Evolutionary conservation across 1,140 invertebrate species (phyloP).

Genomic region (Drosophila pseudoobscura): DNA sequence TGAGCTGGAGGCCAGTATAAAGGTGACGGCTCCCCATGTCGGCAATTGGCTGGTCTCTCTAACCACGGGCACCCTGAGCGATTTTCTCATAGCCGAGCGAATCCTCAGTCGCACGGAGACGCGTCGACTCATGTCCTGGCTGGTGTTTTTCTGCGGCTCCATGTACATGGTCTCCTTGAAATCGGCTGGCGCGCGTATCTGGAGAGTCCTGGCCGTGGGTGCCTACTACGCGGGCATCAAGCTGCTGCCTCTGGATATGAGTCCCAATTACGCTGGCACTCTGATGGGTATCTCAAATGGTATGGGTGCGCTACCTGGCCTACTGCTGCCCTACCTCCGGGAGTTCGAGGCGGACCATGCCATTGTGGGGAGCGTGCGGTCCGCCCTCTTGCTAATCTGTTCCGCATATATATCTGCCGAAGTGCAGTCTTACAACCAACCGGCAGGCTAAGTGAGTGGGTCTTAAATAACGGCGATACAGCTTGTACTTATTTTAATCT

Average conservation of each 20-base stretch:
- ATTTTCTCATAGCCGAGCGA: slow-evolving; percentile 46
- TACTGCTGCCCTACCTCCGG: slow-evolving; percentile 50
- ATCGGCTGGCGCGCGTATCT: slow-evolving; percentile 1
- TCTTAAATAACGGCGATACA: slow-evolving; percentile 10
- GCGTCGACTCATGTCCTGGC: slow-evolving; percentile 84
- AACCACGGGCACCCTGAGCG: slow-evolving; percentile 86
- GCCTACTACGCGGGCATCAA: slow-evolving; percentile 88
- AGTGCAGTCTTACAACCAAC: slow-evolving; percentile 58
- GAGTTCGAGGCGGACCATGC: slow-evolving; percentile 46
- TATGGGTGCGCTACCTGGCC: slow-evolving; percentile 31
- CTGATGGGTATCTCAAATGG: slow-evolving; percentile 91
- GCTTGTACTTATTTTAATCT: slow-evolving; percentile 38
- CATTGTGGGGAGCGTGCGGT: slow-evolving; percentile 44
- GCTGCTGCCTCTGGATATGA: slow-evolving; percentile 91
- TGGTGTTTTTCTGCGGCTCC: slow-evolving; percentile 85
- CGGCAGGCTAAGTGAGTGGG: not conserved
- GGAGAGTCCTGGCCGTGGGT: slow-evolving; percentile 83
- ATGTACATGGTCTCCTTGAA: slow-evolving; percentile 84
- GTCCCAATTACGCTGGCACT: slow-evolving; percentile 90
- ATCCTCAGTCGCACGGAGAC: slow-evolving; percentile 84
- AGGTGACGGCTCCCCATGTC: slow-evolving; percentile 36
- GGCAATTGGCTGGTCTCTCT: slow-evolving; percentile 60
- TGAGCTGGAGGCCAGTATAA: slow-evolving; percentile 27
- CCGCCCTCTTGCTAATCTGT: slow-evolving; percentile 54
- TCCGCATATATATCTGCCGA: slow-evolving; percentile 60